Evolutionary conservation across 2,113 vertebrate species (phyloP), one percentile per base, ranked within the genome.

Genomic region (Leucosticte australis): DNA sequence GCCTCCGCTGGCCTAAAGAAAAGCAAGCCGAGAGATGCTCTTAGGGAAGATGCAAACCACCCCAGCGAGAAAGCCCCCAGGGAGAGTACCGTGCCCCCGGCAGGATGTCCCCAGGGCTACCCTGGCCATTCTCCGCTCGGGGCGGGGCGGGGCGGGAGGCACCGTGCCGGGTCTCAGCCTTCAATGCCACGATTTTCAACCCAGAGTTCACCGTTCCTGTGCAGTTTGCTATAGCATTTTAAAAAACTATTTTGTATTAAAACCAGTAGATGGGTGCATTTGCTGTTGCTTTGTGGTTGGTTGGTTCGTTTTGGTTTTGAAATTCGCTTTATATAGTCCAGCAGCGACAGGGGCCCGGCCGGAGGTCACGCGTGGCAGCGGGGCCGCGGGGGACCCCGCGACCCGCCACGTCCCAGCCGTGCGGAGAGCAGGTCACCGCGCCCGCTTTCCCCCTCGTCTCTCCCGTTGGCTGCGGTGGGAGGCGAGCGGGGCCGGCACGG

Each of bases 31-130:
- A 30, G 75, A 23, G 89, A 74, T 90, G 90, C 79, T 73, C 21
- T 44, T 14, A 27, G 1, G 9, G 77, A 8, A 18, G 59, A 55
- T 20, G 56, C 64, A 22, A 26, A 55, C 3, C 1, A 5, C 1
- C 7, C 2, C 31, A 5, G 52, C 0, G 55, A 31, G 30, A 26
- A n/a, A 75, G 24, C 6, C 41, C 23, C 22, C 20, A 7, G 46
- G 71, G 22, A 17, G 30, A 1, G 44, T 4, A 8, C 8, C 30
- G 33, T 28, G 75, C 13, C 55, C 81, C 7, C 4, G n/a, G 23
- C 4, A 7, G 16, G 2, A 2, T 10, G 47, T 2, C 46, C 53
- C 16, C 59, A 1, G 24, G 0, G 88, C 82, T 31, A 20, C 27
- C 24, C 7, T 15, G 3, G 56, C 4, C 46, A 0, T 1, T 57